Evolutionary conservation across 1,140 invertebrate species (phyloP).

Genomic region (Zaprionus taronus): DNA sequence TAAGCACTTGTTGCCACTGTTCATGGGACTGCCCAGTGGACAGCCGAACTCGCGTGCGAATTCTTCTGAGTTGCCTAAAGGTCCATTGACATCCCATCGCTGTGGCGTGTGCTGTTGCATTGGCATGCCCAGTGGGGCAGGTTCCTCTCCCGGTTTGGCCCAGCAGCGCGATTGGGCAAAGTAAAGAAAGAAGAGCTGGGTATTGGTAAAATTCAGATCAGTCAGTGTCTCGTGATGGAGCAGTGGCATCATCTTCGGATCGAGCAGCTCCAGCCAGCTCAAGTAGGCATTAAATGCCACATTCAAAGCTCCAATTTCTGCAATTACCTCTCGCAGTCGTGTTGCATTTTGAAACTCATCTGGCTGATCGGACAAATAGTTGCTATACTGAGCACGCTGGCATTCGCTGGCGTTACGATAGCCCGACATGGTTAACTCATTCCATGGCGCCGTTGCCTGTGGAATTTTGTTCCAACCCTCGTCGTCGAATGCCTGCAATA

Average conservation of each 20-base stretch:
- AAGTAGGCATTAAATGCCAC: constrained; percentile 87
- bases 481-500: constrained; percentile 98
- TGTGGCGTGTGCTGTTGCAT: constrained; percentile 65
- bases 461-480: constrained; percentile 92
- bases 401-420: constrained; percentile 96
- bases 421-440: constrained; percentile 93
- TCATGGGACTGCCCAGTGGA: constrained; percentile 67
- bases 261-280: constrained; percentile 68
- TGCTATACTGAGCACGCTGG: constrained; percentile 95
- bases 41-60: constrained; percentile 73
- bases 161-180: constrained; percentile 86
- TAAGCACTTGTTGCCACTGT: constrained; percentile 75
- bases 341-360: constrained; percentile 87
- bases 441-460: constrained; percentile 91
- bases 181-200: constrained; percentile 90
- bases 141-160: constrained; percentile 43
- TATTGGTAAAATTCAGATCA: constrained; percentile 73
- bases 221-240: constrained; percentile 65
- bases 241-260: constrained; percentile 25
- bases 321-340: constrained; percentile 90
- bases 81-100: constrained; percentile 72
- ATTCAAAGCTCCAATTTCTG: constrained; percentile 87
- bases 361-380: constrained; percentile 66
- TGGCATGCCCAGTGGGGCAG: constrained; percentile 54
- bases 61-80: constrained; percentile 66